Conservation (phyloP, 2,113 vertebrate genomes). For the Vicugna pacos region DNA sequence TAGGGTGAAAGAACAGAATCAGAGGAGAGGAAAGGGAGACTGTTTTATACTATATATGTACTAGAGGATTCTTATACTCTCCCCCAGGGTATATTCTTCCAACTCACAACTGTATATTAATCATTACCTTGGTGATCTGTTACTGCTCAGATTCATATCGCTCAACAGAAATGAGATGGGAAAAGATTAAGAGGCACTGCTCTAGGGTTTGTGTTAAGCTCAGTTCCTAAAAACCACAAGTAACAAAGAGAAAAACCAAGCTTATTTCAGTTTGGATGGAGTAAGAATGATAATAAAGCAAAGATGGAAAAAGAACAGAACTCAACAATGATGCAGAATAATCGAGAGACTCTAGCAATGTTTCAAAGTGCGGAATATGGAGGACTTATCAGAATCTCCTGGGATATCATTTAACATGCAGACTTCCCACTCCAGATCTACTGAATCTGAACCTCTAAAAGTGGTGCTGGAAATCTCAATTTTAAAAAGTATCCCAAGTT, state of each 20-base stretch:
- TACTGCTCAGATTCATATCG: conserved; percentile 47
- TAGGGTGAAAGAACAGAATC: conserved; percentile 6
- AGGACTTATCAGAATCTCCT: background rate
- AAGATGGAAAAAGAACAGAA: conserved; percentile 40
- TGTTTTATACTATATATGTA: conserved; percentile 7
- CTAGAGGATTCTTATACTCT: background rate
- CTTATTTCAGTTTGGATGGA: conserved; percentile 43
- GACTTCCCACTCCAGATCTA: conserved; percentile 2
- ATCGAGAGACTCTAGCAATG: background rate
- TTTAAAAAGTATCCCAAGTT: conserved; percentile 6
- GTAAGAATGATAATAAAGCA: conserved; percentile 45
- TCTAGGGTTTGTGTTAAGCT: conserved; percentile 33
- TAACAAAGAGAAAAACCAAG: conserved; percentile 55
- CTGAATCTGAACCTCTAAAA: conserved; percentile 48
- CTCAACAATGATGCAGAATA: conserved; percentile 17
- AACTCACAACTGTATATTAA: background rate
- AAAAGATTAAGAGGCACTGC: conserved; percentile 35
- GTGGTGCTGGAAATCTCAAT: background rate
- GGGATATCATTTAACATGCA: conserved; percentile 28
- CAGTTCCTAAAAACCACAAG: conserved; percentile 50
- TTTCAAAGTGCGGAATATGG: background rate
- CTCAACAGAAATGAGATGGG: background rate
- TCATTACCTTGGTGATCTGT: conserved; percentile 21
- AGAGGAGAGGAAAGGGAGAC: background rate
- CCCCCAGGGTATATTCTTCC: background rate